phyloP scores from a whole-genome alignment of 2,888 invertebrate species.

The Smittia sp. region DNA sequence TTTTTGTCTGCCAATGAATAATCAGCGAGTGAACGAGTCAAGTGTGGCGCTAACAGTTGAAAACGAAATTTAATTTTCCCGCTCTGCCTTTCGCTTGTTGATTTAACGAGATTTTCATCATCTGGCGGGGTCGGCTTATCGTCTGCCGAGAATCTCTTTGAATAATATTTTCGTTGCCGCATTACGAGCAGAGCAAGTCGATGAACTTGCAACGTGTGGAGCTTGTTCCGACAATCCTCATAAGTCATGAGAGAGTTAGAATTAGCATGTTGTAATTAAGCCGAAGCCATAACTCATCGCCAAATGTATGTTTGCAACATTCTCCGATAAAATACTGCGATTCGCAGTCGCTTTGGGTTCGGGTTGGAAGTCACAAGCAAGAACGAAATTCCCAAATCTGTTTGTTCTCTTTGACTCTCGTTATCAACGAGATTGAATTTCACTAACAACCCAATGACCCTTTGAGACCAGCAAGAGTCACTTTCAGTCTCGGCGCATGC shows the following conservation, averaged over 20 bases:
- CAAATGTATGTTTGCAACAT: neutral
- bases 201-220: neutral
- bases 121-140: neutral
- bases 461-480: neutral
- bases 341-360: no score
- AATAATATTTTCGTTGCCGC: neutral
- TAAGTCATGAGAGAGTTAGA: slow-evolving; percentile 9
- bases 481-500: neutral
- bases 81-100: neutral
- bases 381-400: no score
- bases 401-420: no score
- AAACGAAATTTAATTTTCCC: neutral
- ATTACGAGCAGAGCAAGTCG: neutral
- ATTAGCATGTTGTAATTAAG: slow-evolving; percentile 19
- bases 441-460: neutral
- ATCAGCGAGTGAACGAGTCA: neutral
- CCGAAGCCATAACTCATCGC: neutral
- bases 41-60: slow-evolving; percentile 3
- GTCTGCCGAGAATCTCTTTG: neutral
- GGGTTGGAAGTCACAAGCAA: no score
- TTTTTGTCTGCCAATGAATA: neutral
- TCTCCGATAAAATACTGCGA: no score
- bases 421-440: neutral
- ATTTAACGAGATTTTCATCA: slow-evolving; percentile 15
- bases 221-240: neutral